phyloP scores from a whole-genome alignment of 1,140 invertebrate species.

The Diorhabda elongata region DNA sequence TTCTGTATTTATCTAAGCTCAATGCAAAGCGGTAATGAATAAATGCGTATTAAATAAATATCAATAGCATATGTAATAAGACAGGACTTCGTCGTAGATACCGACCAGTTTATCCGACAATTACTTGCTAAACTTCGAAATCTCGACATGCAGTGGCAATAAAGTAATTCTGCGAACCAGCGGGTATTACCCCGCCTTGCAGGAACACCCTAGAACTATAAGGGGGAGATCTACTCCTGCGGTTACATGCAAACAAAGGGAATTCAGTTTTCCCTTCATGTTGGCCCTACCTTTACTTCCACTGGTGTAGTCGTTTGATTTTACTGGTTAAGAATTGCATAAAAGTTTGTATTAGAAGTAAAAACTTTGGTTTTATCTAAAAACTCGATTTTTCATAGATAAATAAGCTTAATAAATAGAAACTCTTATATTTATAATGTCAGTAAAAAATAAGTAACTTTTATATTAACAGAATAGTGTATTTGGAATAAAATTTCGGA shows the following conservation, averaged over 20 bases:
- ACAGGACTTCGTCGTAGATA: neutral
- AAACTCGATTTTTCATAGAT: too few species aligned
- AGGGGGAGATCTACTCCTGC: constrained; percentile 14
- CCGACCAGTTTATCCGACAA: constrained; percentile 10
- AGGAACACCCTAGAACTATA: constrained; percentile 7
- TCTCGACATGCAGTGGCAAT: constrained; percentile 13
- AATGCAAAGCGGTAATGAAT: too few species aligned
- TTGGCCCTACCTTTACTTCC: constrained; percentile 7
- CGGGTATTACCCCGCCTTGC: constrained; percentile 10
- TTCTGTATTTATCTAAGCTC: too few species aligned
- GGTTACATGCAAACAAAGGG: constrained; percentile 22
- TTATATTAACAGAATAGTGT: too few species aligned
- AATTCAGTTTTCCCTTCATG: neutral
- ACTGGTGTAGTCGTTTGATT: neutral
- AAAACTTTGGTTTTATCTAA: too few species aligned
- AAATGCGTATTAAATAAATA: too few species aligned
- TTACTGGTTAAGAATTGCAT: neutral
- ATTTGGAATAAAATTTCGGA: too few species aligned
- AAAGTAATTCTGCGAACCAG: constrained; percentile 10
- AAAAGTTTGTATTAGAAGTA: too few species aligned
- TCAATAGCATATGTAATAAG: too few species aligned
- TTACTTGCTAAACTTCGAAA: constrained; percentile 12
- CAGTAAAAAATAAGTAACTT: too few species aligned
- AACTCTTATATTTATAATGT: too few species aligned
- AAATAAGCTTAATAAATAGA: too few species aligned